Conservation (phyloP, 2,113 vertebrate species). For the Pelecanoides urinatrix region DNA sequence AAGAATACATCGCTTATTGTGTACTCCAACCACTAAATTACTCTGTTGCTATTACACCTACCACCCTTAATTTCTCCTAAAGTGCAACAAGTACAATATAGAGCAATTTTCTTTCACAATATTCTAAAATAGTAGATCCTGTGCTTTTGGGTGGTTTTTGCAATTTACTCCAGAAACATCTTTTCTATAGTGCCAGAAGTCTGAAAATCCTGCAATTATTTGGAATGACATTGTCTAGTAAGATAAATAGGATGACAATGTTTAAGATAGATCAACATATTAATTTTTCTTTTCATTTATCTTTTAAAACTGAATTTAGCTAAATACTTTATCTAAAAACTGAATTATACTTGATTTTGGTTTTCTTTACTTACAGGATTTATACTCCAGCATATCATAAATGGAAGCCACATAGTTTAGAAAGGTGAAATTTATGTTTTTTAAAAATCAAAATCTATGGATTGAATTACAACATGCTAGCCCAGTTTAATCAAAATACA, state of each 20-base stretch:
- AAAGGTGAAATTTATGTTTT: neutral
- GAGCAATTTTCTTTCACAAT: neutral
- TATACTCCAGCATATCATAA: neutral
- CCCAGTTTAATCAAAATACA: conserved; percentile 32
- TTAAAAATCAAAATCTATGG: neutral
- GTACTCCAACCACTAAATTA: neutral
- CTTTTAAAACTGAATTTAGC: neutral
- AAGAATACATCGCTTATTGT: neutral
- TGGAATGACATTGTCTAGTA: neutral
- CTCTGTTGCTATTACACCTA: neutral
- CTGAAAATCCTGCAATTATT: neutral
- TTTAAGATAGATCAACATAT: neutral
- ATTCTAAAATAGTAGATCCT: neutral
- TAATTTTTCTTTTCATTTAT: neutral
- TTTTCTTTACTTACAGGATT: neutral
- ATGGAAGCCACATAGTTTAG: neutral
- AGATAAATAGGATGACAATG: neutral
- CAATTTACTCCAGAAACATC: neutral
- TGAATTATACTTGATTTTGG: neutral
- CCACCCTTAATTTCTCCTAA: neutral
- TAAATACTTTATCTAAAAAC: neutral
- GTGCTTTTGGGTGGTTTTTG: neutral
- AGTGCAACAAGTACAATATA: neutral
- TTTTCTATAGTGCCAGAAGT: neutral
- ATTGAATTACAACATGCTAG: neutral